phyloP scores from a whole-genome alignment of 1,140 invertebrate genomes.

The Drosophila parabipectinata region DNA sequence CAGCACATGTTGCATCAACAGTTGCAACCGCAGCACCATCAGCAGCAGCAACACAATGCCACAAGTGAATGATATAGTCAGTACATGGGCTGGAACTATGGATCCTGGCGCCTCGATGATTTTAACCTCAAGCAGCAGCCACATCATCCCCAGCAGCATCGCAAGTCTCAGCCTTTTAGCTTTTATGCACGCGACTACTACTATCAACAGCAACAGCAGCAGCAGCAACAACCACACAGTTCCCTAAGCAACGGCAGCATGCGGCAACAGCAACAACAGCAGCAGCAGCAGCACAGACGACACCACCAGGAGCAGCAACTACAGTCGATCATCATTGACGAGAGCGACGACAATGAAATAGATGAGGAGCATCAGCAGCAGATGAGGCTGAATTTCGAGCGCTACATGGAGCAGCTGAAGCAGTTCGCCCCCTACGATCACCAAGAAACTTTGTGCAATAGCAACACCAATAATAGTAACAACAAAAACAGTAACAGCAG shows the following conservation, averaged over 20 bases:
- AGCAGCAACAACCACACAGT: slow-evolving; percentile 41
- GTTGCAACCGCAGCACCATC: slow-evolving; percentile 70
- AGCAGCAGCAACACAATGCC: slow-evolving; percentile 77
- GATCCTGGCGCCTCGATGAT: slow-evolving; percentile 71
- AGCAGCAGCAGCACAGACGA: background rate
- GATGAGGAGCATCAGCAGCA: slow-evolving; percentile 49
- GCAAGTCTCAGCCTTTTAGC: slow-evolving; percentile 46
- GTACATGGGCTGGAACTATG: slow-evolving; percentile 78
- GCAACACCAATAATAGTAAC: slow-evolving; percentile 49
- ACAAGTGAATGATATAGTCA: slow-evolving; percentile 83
- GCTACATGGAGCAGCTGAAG: slow-evolving; percentile 71
- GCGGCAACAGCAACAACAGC: slow-evolving; percentile 40
- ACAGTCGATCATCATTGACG: slow-evolving; percentile 73
- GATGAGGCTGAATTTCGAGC: slow-evolving; percentile 64
- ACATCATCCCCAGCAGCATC: slow-evolving; percentile 24
- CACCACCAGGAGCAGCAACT: slow-evolving; percentile 20
- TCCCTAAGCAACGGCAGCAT: slow-evolving; percentile 61
- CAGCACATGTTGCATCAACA: slow-evolving; percentile 73
- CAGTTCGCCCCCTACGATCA: slow-evolving; percentile 50
- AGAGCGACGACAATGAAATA: slow-evolving; percentile 70
- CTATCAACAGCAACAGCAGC: slow-evolving; percentile 47
- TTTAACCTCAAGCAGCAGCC: slow-evolving; percentile 55
- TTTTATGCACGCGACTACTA: slow-evolving; percentile 59
- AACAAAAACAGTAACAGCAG: slow-evolving; percentile 38
- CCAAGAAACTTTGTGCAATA: slow-evolving; percentile 67